Evolutionary conservation across 2,888 invertebrate species (phyloP).

Genomic region (Tenthredo notha): DNA sequence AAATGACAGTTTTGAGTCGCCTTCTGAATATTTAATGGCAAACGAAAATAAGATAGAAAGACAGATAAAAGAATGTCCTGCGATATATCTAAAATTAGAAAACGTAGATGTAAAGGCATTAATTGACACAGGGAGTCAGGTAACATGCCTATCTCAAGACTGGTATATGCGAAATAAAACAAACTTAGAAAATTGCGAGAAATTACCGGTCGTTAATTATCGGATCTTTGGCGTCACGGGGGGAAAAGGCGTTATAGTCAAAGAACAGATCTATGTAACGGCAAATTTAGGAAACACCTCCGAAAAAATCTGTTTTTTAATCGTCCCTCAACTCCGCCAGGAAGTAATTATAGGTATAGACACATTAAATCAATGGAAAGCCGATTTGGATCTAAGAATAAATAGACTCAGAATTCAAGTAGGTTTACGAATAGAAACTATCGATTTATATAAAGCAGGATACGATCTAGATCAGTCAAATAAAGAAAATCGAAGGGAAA

Average conservation of each 20-base stretch:
- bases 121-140: background rate
- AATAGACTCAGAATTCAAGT: background rate
- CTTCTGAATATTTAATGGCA: background rate
- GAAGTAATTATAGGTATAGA: slow-evolving; percentile 12
- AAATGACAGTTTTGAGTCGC: background rate
- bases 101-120: background rate
- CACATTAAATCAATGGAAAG: background rate
- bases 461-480: too few relatives aligned
- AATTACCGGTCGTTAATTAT: slow-evolving; percentile 6
- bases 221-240: background rate
- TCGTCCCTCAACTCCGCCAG: background rate
- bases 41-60: background rate
- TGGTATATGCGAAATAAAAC: background rate
- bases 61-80: background rate
- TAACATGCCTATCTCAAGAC: background rate
- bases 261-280: background rate
- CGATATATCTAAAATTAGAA: background rate
- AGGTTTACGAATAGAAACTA: background rate
- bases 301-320: background rate
- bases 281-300: background rate
- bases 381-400: background rate
- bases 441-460: background rate
- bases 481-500: too few relatives aligned
- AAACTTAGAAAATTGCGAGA: background rate
- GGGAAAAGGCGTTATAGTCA: background rate